These are phyloP conservation scores for Brachymystax lenok DNA, from an alignment of 2,797 vertebrate species.

Conservation along the genomic window DNA sequence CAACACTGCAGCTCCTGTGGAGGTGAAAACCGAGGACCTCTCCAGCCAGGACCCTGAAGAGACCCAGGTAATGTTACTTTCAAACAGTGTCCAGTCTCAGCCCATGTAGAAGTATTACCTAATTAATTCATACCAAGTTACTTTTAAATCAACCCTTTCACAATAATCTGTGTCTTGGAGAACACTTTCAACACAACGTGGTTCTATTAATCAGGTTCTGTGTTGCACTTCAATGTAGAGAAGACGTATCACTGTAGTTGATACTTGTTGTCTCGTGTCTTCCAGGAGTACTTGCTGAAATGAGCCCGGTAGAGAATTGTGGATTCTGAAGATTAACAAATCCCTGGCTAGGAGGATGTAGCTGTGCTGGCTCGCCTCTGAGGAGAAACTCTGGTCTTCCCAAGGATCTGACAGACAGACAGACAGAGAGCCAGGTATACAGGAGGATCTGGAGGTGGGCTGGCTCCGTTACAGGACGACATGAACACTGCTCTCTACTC, in stretches of 20 bases:
- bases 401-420: conserved; percentile 43
- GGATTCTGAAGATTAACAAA: conserved; percentile 41
- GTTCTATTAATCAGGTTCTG: background rate
- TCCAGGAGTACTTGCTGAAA: conserved; percentile 84
- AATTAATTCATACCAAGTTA: background rate
- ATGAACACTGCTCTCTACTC: conserved; percentile 55
- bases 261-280: conserved; percentile 43
- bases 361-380: conserved; percentile 38
- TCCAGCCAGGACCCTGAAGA: conserved; percentile 84
- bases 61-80: conserved; percentile 73
- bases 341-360: conserved; percentile 23
- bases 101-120: background rate
- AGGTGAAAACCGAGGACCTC: conserved; percentile 82
- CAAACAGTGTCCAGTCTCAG: conserved; percentile 4
- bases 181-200: background rate
- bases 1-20: conserved; percentile 72
- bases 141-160: background rate
- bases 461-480: conserved; percentile 48
- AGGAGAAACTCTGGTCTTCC: conserved; percentile 47
- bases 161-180: background rate
- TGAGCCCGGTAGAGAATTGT: conserved; percentile 59
- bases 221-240: background rate
- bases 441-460: conserved; percentile 41
- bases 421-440: conserved; percentile 15
- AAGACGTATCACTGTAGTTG: background rate